Evolutionary conservation across 2,113 vertebrate species (phyloP).

Genomic region (Sapayoa aenigma): DNA sequence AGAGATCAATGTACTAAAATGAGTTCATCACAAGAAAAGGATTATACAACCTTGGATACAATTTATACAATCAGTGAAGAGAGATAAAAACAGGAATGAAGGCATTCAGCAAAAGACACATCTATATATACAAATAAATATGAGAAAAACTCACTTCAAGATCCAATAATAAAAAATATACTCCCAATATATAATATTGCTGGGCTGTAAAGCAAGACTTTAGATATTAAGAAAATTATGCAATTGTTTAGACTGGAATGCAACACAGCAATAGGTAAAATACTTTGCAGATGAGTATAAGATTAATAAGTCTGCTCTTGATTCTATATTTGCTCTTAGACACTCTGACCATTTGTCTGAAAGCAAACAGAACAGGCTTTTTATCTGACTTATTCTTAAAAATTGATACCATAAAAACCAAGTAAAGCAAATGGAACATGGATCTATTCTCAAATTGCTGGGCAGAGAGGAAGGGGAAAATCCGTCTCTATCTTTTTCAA

Average conservation of each 20-base stretch:
- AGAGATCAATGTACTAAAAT: background rate
- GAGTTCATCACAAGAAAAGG: background rate
- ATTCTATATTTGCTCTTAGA: background rate
- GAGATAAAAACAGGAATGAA: background rate
- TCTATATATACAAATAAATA: background rate
- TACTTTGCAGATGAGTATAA: background rate
- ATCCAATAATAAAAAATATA: background rate
- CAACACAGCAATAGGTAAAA: background rate
- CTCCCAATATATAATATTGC: background rate
- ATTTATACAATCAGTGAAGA: background rate
- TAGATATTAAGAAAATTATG: background rate
- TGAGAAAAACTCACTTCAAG: constrained; percentile 7
- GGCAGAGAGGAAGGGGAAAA: background rate
- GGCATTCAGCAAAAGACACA: background rate
- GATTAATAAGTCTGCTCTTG: background rate
- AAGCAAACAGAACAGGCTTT: background rate
- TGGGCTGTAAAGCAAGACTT: background rate
- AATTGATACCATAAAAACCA: background rate
- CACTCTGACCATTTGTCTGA: background rate
- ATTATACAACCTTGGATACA: background rate
- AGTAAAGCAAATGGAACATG: background rate
- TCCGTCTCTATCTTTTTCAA: background rate
- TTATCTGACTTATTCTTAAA: constrained; percentile 6
- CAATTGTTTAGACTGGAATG: constrained; percentile 2
- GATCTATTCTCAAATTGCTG: background rate